Conservation (phyloP, 2,113 vertebrate genomes). For the Oxyura jamaicensis region DNA sequence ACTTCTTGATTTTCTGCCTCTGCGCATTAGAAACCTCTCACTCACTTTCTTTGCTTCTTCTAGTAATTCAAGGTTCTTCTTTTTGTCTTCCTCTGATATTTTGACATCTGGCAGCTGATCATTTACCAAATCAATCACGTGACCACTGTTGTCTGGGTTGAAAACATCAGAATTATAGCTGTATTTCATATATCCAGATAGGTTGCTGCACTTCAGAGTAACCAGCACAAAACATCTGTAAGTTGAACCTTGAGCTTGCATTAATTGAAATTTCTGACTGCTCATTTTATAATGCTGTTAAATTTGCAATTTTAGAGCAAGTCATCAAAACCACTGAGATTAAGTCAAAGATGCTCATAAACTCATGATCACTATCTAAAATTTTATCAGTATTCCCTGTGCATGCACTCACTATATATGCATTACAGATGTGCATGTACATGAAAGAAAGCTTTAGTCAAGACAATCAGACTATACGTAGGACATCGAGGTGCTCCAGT, state of each 20-base stretch:
- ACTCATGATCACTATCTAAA: not conserved
- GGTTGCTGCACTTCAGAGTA: not conserved
- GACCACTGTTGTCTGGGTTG: conserved; percentile 84
- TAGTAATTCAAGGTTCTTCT: conserved; percentile 93
- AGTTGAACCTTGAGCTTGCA: not conserved
- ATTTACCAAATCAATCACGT: conserved; percentile 91
- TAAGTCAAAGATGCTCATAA: not conserved
- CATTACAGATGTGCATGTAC: not conserved
- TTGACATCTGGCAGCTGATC: conserved; percentile 90
- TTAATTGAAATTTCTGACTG: not conserved
- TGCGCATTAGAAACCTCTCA: conserved; percentile 89
- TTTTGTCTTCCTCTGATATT: conserved; percentile 94
- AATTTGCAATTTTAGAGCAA: not conserved
- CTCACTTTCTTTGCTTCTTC: conserved; percentile 95
- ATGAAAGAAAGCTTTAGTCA: not conserved
- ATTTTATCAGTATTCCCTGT: not conserved
- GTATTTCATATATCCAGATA: not conserved
- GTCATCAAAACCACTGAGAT: not conserved
- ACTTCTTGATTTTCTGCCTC: conserved; percentile 89
- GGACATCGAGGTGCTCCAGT: too few relatives aligned
- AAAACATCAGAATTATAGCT: not conserved
- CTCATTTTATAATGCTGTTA: not conserved
- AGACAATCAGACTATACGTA: not conserved
- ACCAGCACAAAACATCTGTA: not conserved
- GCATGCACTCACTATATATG: not conserved